A percentile compares a stretch with the other conserved stretches of the same genome.
These are phyloP conservation scores for Gracilinanus agilis DNA, from an alignment of 2,113 vertebrate genomes.

Conservation along the genomic window DNA sequence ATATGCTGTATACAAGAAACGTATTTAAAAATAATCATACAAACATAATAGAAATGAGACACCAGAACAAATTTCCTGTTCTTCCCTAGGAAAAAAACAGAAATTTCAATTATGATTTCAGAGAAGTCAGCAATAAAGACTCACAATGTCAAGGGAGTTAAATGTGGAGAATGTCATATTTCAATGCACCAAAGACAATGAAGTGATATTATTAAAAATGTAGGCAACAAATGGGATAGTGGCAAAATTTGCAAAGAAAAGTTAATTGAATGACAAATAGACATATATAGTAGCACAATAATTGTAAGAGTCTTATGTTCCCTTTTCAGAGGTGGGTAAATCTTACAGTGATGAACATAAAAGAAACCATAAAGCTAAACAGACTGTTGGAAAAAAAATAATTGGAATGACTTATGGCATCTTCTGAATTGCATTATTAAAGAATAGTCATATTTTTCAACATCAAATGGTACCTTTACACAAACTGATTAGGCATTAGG, in stretches of 20 bases:
- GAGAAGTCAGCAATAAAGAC: background rate
- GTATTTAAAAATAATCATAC: background rate
- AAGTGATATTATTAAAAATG: background rate
- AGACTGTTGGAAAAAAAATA: background rate
- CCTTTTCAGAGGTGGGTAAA: background rate
- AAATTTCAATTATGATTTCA: background rate
- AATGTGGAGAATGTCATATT: background rate
- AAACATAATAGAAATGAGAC: background rate
- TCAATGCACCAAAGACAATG: background rate
- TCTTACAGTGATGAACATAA: background rate
- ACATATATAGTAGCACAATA: background rate
- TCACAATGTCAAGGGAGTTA: background rate
- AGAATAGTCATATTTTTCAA: background rate
- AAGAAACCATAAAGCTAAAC: background rate
- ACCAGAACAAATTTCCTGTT: background rate
- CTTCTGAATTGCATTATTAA: background rate
- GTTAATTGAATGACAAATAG: background rate
- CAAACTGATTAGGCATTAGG: background rate
- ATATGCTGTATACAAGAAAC: background rate
- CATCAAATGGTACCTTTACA: background rate
- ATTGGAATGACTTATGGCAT: background rate
- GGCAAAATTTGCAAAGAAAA: background rate
- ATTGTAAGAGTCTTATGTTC: background rate
- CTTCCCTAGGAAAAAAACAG: background rate
- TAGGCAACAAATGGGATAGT: background rate